Base-by-base conservation (phyloP, 2,113 vertebrate genomes). In the Axis porcinus region DNA sequence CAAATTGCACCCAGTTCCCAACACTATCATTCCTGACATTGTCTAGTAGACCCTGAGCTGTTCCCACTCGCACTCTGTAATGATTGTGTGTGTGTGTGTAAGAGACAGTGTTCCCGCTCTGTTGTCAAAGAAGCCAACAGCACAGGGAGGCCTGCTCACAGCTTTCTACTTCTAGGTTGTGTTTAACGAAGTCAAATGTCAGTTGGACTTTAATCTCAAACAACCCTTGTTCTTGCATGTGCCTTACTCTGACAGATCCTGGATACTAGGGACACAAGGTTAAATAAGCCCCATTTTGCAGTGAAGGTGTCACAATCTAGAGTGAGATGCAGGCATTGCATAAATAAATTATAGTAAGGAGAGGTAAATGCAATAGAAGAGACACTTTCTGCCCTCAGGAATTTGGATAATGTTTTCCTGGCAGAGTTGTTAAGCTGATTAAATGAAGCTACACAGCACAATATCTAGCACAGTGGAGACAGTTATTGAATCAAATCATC, bases 121-220 rank as follows among this genome's bases (percentile, higher is more conserved):
- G 13, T 3, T 78, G 82, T 86, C 60, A 78, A 94, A 93, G 43
- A 93, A 82, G 50, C 8, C n/a, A 70, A 91, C 79, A 23, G 7
- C 45, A n/a, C 5, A 27, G 15, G 11, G n/a, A 55, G 33, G 4
- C 4, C 30, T 60, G 92, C 62, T 47, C 3, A 45, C n/a, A 43
- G 83, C 85, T 91, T 86, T 82, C 57, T 92, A 21, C 21, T 89
- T 55, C 33, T 94, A 8, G 17, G 17, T 91, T 89, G 27, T 95
- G 17, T 70, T 90, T 58, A 55, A 33, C 76, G 16, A 87, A 89
- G 17, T 89, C 30, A 88, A 43, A 7, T 16, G 3, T 86, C 55
- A 93, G n/a, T 40, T 60, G n/a, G 58, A 55, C 15, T 91, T 94
- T 54, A 94, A 50, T 95, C 17, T 96, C 82, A 78, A 95, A 47